phyloP scores from a whole-genome alignment of 53 echinoderm and acorn worm species.

The Temnopleurus reevesii region DNA sequence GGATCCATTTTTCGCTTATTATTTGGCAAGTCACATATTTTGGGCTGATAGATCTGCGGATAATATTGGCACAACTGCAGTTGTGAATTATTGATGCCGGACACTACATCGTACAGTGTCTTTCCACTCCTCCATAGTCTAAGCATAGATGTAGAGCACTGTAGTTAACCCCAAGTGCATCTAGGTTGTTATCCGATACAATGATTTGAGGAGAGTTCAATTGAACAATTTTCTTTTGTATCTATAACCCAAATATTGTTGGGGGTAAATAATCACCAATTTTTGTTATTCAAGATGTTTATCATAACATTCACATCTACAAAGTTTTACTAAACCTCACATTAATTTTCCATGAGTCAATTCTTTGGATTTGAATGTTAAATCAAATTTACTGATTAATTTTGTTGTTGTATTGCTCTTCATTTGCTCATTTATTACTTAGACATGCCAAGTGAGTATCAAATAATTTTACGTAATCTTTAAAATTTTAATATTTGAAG shows the following conservation, averaged over 20 bases:
- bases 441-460: too few species aligned
- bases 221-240: neutral
- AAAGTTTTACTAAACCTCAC: neutral
- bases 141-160: neutral
- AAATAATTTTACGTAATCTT: too few species aligned
- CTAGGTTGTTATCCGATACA: neutral
- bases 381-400: too few species aligned
- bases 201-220: neutral
- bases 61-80: slow-evolving; percentile 22
- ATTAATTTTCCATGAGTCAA: neutral
- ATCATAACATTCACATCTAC: neutral
- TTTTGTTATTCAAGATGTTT: neutral
- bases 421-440: too few species aligned
- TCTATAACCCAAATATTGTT: too few species aligned
- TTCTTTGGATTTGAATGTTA: too few species aligned
- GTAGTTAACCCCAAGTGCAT: neutral
- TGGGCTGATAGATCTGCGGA: slow-evolving; percentile 6
- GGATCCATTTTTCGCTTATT: slow-evolving; percentile 32
- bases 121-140: neutral
- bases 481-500: too few species aligned
- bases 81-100: slow-evolving; percentile 30
- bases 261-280: too few species aligned
- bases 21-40: slow-evolving; percentile 28
- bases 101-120: neutral
- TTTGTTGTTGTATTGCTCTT: too few species aligned